phyloP scores from a whole-genome alignment of 2,797 vertebrate species.

The Takifugu rubripes region DNA sequence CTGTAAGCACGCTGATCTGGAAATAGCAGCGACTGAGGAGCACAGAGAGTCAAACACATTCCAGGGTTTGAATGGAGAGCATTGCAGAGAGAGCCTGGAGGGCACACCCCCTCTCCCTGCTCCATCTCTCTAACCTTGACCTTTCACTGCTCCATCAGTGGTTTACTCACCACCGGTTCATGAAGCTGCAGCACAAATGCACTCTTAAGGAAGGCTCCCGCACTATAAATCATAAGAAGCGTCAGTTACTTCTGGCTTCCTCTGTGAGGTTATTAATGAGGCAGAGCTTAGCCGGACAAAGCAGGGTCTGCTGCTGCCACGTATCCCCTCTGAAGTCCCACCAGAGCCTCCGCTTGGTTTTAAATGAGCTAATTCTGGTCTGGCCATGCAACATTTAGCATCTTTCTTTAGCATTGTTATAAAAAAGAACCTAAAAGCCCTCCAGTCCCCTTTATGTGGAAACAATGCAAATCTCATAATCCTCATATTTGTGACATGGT shows the following conservation, averaged over 20 bases:
- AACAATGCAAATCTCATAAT: constrained; percentile 67
- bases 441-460: constrained; percentile 39
- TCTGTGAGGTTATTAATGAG: constrained; percentile 70
- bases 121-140: constrained; percentile 61
- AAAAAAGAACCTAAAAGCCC: constrained; percentile 16
- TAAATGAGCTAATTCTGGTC: constrained; percentile 22
- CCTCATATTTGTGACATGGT: constrained; percentile 51
- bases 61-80: constrained; percentile 24
- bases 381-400: too few species aligned
- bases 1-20: constrained; percentile 53
- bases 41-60: constrained; percentile 23
- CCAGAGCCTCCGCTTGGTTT: constrained; percentile 34
- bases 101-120: constrained; percentile 10
- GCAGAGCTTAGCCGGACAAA: constrained; percentile 62
- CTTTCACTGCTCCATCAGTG: constrained; percentile 42
- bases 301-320: constrained; percentile 47
- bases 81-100: constrained; percentile 29
- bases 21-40: constrained; percentile 65
- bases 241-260: constrained; percentile 46
- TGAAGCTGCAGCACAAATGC: constrained; percentile 28
- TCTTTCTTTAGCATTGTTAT: background rate
- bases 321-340: constrained; percentile 42
- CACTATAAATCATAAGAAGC: constrained; percentile 65
- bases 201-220: constrained; percentile 39
- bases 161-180: constrained; percentile 39